A percentile compares a stretch with the other conserved stretches of the same genome.
Evolutionary conservation across 2,888 invertebrate species (phyloP).

Genomic region (Nipponacmea schrenckii): DNA sequence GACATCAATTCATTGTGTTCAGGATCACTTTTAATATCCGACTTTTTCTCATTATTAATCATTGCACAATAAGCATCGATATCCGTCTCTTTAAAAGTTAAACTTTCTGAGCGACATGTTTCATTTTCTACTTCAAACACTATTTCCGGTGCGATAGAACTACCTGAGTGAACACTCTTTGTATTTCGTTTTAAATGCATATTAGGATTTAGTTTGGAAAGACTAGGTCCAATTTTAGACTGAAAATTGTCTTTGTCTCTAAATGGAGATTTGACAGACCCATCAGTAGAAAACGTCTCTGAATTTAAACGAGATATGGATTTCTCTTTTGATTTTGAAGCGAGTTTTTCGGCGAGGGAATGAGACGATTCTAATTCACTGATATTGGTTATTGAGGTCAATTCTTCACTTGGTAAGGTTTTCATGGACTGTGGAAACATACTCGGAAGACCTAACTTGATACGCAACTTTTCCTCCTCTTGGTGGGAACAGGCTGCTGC

Average conservation of each 20-base stretch:
- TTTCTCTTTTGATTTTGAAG: neutral
- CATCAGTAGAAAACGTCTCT: neutral
- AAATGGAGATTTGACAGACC: neutral
- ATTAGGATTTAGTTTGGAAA: neutral
- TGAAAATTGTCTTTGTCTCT: neutral
- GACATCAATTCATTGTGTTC: neutral
- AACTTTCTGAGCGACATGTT: neutral
- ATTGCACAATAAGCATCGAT: neutral
- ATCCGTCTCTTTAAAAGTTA: neutral
- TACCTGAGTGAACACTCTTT: neutral
- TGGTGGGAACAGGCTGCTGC: constrained; percentile 26
- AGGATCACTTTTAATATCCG: neutral
- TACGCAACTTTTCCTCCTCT: constrained; percentile 20
- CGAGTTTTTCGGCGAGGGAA: neutral
- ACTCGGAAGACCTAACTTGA: constrained; percentile 16
- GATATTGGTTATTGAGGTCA: neutral
- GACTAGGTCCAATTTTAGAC: neutral
- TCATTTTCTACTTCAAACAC: neutral
- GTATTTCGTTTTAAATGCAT: neutral
- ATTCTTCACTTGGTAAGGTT: neutral
- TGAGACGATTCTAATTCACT: neutral
- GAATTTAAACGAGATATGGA: neutral
- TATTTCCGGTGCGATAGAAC: neutral
- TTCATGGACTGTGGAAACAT: constrained; percentile 6
- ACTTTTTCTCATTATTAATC: neutral